Evolutionary conservation across 2,888 invertebrate species (phyloP).

Genomic region (Acanthosepion lycidas): DNA sequence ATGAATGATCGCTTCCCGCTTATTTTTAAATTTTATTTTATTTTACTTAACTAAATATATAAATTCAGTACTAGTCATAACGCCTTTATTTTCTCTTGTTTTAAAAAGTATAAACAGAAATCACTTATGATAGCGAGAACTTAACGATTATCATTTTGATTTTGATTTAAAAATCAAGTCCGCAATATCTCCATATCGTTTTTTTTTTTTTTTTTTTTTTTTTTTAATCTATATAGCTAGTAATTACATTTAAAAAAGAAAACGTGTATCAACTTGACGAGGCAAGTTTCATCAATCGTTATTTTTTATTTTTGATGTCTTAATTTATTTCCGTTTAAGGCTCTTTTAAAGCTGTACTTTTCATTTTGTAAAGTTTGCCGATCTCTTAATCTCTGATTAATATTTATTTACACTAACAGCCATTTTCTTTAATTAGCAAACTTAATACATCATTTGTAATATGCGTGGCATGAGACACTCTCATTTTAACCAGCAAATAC

Average conservation of each 20-base stretch:
- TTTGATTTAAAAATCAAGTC: not conserved
- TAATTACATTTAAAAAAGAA: not conserved
- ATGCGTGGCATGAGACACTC: not conserved
- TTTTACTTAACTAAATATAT: too few species aligned
- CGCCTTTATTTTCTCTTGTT: too few species aligned
- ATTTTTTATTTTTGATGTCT: too few species aligned
- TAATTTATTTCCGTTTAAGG: not conserved
- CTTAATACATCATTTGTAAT: not conserved
- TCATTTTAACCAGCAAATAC: not conserved
- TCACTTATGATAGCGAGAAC: not conserved
- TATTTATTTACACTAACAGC: too few species aligned
- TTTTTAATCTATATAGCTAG: not conserved
- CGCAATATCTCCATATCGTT: not conserved
- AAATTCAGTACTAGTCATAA: too few species aligned
- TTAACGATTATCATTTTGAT: not conserved
- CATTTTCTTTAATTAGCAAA: not conserved
- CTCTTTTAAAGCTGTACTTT: not conserved
- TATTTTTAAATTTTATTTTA: too few species aligned
- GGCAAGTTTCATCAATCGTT: too few species aligned
- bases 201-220: too few species aligned
- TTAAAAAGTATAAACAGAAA: too few species aligned
- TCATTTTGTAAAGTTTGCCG: not conserved
- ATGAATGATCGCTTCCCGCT: too few species aligned
- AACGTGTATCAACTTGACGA: not conserved
- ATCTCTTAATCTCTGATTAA: not conserved